Conservation (phyloP, 2,797 vertebrate genomes). For the Pteropus rufus region DNA sequence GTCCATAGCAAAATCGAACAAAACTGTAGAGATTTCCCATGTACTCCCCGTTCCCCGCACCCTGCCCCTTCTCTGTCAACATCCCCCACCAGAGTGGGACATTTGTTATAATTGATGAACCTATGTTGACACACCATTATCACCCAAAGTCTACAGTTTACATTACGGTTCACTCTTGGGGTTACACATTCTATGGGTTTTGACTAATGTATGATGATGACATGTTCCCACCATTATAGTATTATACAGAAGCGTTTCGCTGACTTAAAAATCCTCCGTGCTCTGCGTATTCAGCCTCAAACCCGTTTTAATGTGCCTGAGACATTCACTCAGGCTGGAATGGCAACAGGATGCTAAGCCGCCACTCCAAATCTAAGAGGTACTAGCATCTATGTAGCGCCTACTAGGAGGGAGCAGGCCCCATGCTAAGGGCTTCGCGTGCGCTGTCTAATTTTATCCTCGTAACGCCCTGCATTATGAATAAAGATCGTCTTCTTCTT, state of each 20-base stretch:
- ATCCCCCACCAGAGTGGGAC: background rate
- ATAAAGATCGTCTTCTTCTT: background rate
- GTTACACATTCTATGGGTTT: background rate
- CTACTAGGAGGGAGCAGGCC: background rate
- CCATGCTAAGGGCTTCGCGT: accelerated
- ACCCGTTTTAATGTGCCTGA: background rate
- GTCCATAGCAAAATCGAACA: background rate
- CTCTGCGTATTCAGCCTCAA: background rate
- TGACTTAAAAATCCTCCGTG: background rate
- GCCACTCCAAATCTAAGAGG: accelerated
- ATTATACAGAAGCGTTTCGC: background rate
- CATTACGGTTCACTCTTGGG: background rate
- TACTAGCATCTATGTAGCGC: no score
- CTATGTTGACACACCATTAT: background rate
- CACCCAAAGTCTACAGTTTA: background rate
- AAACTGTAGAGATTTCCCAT: background rate
- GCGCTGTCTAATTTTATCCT: background rate
- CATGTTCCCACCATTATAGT: no score
- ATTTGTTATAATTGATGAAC: background rate
- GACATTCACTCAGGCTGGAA: background rate
- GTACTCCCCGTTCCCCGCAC: no score
- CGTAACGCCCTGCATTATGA: accelerated
- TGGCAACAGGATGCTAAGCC: no score
- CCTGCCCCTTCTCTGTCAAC: no score
- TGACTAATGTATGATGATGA: background rate